A percentile compares a stretch with the other conserved stretches of the same genome.
Evolutionary conservation across 2,113 vertebrate species (phyloP).

Genomic region (Galemys pyrenaicus): DNA sequence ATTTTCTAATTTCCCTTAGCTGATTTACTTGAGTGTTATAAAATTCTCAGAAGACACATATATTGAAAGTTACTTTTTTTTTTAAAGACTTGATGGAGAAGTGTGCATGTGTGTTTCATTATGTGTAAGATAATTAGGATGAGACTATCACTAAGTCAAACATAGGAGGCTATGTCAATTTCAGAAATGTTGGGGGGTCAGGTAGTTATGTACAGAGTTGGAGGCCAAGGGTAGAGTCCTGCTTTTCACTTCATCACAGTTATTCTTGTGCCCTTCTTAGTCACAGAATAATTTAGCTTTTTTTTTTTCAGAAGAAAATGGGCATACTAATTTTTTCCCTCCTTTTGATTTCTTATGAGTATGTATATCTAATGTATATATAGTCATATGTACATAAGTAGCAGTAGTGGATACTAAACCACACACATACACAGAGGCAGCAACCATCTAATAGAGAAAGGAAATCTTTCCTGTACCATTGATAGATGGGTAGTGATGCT

Average conservation of each 20-base stretch:
- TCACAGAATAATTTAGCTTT: not conserved
- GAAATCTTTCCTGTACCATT: not conserved
- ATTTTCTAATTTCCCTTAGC: not conserved
- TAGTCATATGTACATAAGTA: not conserved
- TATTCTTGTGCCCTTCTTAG: not conserved
- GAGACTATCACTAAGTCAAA: not conserved
- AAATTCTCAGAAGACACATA: not conserved
- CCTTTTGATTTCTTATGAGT: not conserved
- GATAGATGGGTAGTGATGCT: not conserved
- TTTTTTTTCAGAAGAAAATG: slow-evolving; percentile 46
- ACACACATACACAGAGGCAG: not conserved
- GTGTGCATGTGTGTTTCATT: not conserved
- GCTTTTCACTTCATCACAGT: not conserved
- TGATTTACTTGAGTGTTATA: not conserved
- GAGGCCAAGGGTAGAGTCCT: not conserved
- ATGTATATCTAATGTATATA: not conserved
- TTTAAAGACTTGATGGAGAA: not conserved
- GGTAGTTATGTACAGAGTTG: not conserved
- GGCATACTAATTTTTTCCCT: not conserved
- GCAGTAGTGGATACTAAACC: not conserved
- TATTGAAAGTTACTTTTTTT: not conserved
- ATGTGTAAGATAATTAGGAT: not conserved
- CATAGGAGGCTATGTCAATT: not conserved
- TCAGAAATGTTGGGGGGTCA: not conserved
- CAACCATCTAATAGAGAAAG: not conserved